A percentile compares a stretch with the other conserved stretches of the same genome.
These are phyloP conservation scores for Callionymus lyra DNA, from an alignment of 2,113 vertebrate species.

Conservation along the genomic window DNA sequence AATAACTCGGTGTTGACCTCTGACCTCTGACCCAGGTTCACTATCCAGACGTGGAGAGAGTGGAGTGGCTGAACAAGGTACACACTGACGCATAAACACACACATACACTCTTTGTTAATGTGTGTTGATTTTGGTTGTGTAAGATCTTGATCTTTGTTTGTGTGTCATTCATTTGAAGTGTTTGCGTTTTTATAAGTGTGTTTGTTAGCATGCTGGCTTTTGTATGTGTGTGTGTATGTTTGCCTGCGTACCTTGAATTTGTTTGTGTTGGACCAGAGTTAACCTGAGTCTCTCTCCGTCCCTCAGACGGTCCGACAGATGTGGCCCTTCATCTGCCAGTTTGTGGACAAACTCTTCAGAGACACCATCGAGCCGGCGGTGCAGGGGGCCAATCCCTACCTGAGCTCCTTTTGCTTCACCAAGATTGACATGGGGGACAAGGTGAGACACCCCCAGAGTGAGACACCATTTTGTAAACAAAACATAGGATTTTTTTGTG, in stretches of 20 bases:
- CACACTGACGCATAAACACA: background rate
- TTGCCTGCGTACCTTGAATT: background rate
- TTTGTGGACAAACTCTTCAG: constrained; percentile 93
- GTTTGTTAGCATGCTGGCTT: too few species aligned
- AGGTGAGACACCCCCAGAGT: constrained; percentile 60
- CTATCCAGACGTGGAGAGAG: constrained; percentile 92
- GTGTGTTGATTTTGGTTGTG: background rate
- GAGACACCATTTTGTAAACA: too few species aligned
- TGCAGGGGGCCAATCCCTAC: constrained; percentile 81
- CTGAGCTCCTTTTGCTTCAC: constrained; percentile 89
- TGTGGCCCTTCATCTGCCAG: constrained; percentile 97
- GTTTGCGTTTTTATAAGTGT: too few species aligned
- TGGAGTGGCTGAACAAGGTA: constrained; percentile 98
- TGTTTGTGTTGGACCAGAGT: background rate
- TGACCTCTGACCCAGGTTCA: constrained; percentile 74
- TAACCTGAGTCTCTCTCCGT: background rate
- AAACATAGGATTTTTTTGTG: too few species aligned
- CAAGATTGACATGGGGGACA: constrained; percentile 88
- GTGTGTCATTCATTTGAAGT: background rate
- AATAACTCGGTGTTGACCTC: background rate
- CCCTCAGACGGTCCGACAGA: constrained; percentile 87
- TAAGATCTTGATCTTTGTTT: background rate
- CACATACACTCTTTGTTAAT: background rate
- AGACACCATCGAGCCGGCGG: constrained; percentile 91
- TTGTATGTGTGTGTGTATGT: too few species aligned